Evolutionary conservation across 2,888 invertebrate genomes (phyloP).

Genomic region (Agrotis segetum): DNA sequence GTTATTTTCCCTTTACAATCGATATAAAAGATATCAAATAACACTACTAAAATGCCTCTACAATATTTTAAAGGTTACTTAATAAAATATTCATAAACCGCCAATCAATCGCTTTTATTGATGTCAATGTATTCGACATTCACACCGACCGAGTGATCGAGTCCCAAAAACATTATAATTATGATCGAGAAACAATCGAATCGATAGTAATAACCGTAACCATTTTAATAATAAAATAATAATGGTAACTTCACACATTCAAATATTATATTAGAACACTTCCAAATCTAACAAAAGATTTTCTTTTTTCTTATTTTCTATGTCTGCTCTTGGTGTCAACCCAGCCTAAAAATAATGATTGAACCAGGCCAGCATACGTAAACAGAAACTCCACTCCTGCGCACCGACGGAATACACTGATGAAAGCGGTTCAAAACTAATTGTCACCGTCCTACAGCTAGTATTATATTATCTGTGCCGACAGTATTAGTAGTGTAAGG

Average conservation of each 20-base stretch:
- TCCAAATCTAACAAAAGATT: not conserved
- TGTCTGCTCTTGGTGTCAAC: too few relatives aligned
- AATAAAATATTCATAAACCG: conserved; percentile 31
- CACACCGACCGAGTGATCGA: conserved; percentile 13
- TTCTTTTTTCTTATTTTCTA: too few relatives aligned
- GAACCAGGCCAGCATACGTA: too few relatives aligned
- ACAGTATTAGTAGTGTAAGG: too few relatives aligned
- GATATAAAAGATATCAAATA: not conserved
- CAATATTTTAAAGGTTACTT: conserved; percentile 13
- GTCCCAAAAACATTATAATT: conserved; percentile 34
- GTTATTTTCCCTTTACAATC: not conserved
- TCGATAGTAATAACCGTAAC: conserved; percentile 34
- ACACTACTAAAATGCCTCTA: not conserved
- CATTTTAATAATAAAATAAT: conserved; percentile 42
- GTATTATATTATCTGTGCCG: too few relatives aligned
- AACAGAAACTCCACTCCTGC: too few relatives aligned
- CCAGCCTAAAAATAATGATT: too few relatives aligned
- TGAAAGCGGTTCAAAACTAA: too few relatives aligned
- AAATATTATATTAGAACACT: not conserved
- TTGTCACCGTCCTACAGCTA: too few relatives aligned
- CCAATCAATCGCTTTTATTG: conserved; percentile 31
- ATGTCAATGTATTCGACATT: conserved; percentile 56
- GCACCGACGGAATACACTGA: too few relatives aligned
- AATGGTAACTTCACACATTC: conserved; percentile 20
- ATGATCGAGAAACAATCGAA: conserved; percentile 55